phyloP scores from a whole-genome alignment of 2,113 vertebrate genomes.

The Aptenodytes forsteri region DNA sequence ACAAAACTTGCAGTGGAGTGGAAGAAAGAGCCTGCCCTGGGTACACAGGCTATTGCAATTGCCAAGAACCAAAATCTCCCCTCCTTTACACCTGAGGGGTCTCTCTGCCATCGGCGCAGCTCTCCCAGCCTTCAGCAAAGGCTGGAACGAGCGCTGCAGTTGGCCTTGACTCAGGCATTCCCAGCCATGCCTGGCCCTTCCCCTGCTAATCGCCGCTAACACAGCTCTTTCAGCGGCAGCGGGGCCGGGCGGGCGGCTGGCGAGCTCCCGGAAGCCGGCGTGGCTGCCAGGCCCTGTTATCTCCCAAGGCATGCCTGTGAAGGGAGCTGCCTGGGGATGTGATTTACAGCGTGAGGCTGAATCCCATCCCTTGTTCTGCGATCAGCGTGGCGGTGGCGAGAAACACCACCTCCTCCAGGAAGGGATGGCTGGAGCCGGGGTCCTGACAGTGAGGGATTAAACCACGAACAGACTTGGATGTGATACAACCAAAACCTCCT shows the following conservation, averaged over 20 bases:
- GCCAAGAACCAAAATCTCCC: neutral
- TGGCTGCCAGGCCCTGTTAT: neutral
- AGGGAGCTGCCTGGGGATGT: neutral
- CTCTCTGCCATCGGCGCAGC: fast-evolving
- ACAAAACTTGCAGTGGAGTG: neutral
- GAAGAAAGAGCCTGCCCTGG: neutral
- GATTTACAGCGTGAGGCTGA: neutral
- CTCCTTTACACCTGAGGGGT: neutral
- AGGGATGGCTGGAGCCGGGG: neutral
- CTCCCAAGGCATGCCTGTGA: neutral
- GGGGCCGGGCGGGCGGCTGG: neutral
- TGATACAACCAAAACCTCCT: conserved; percentile 44
- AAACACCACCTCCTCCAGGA: conserved; percentile 7
- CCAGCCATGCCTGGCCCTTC: neutral
- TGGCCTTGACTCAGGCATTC: neutral
- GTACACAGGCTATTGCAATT: neutral
- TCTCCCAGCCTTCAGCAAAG: neutral
- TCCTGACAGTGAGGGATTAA: conserved; percentile 28
- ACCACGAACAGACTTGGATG: neutral
- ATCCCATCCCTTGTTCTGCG: neutral
- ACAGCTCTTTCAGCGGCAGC: fast-evolving
- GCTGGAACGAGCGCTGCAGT: neutral
- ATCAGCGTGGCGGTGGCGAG: fast-evolving
- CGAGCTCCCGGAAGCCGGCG: neutral
- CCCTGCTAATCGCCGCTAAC: fast-evolving